Percentiles rank a stretch among this genome's conserved stretches.
phyloP scores from a whole-genome alignment of 2,113 vertebrate species.

The Oncorhynchus tshawytscha region DNA sequence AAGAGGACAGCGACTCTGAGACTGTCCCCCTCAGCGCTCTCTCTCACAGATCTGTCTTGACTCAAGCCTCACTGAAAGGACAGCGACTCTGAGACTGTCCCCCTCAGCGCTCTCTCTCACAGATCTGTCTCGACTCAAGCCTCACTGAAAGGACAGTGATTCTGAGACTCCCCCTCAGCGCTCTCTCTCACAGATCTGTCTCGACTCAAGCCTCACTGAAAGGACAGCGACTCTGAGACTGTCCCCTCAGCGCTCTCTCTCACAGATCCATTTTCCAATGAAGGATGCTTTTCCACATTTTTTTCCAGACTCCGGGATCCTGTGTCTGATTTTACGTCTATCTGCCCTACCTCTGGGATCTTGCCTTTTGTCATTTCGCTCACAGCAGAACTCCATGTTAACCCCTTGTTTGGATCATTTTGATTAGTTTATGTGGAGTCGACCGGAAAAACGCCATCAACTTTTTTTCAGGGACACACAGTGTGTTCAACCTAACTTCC shows the following conservation, averaged over 20 bases:
- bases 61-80: constrained; percentile 3
- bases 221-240: not conserved
- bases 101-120: not conserved
- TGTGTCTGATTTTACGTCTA: no score
- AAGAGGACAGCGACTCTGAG: not conserved
- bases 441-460: not conserved
- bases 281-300: not conserved
- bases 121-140: not conserved
- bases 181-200: not conserved
- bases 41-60: not conserved
- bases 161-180: not conserved
- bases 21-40: not conserved
- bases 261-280: not conserved
- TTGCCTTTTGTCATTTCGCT: not conserved
- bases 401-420: no score
- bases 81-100: not conserved
- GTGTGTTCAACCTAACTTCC: no score
- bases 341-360: not conserved
- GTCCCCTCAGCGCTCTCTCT: not conserved
- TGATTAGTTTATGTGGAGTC: not conserved
- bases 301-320: constrained; percentile 11
- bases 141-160: constrained; percentile 6
- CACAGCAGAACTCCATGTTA: not conserved
- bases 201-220: not conserved
- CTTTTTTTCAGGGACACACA: no score